Evolutionary conservation across 1,140 invertebrate species (phyloP), one percentile per base, ranked within the genome.

Genomic region (Anastatus disparis): DNA sequence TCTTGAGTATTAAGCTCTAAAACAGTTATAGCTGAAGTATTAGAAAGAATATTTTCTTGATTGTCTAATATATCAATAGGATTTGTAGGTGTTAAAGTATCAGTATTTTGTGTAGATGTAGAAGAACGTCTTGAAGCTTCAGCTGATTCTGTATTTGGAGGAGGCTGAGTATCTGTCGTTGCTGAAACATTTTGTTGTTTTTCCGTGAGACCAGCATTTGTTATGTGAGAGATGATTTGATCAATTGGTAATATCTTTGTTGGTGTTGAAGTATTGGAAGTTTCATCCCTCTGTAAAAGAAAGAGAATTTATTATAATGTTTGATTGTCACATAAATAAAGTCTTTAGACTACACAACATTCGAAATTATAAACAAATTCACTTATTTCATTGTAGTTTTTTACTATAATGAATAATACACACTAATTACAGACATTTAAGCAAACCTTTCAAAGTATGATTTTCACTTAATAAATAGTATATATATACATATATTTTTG

Each of bases 261-360:
- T n/a, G 84, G 79, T 12, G 80, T 82, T n/a, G 79, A 82, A 10
- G 79, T 79, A 24, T 85, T 85, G 1, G 82, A 85, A 50, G 85
- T 86, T 81, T 86, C 84, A 74, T 85, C 85, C 82, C 85, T 84
- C 85, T 86, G 81, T n/a, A 76, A 85, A 59, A 44, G 68, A n/a
- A n/a, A n/a, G n/a, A n/a, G n/a, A n/a, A n/a, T n/a, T n/a, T n/a
- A n/a, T n/a, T n/a, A n/a, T n/a, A n/a, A n/a, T n/a, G n/a, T n/a
- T n/a, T n/a, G n/a, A n/a, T n/a, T n/a, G n/a, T n/a, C n/a, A n/a
- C n/a, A n/a, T n/a, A 10, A 2, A 29, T 29, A 22, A 29, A 29
- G 9, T 12, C 56, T 38, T n/a, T 22, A 22, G 15, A 42, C 50
- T 55, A 24, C 31, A 40, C 15, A 7, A 22, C 31, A 58, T 48